A percentile compares a stretch with the other conserved stretches of the same genome.
Evolutionary conservation across 2,888 invertebrate genomes (phyloP).

Genomic region (Syrista parreyssii): DNA sequence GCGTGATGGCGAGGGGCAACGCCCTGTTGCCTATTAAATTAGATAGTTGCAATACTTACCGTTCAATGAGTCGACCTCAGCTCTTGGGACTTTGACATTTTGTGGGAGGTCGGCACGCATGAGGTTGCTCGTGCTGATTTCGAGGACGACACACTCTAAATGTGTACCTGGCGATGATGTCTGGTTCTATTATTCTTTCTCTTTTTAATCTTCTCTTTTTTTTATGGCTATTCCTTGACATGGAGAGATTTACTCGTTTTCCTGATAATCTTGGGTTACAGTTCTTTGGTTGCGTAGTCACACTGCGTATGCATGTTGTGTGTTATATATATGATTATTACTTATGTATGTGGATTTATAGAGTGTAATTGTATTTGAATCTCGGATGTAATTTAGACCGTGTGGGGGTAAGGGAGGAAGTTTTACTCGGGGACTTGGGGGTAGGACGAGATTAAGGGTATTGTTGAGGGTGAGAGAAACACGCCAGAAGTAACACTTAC

Average conservation of each 20-base stretch:
- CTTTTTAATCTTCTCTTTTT: background rate
- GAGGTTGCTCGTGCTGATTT: background rate
- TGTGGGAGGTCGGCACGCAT: background rate
- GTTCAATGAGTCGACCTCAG: background rate
- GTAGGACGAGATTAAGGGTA: background rate
- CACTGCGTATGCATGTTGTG: background rate
- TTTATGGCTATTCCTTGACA: background rate
- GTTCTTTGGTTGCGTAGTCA: background rate
- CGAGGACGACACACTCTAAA: background rate
- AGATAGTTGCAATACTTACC: slow-evolving; percentile 28
- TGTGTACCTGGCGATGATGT: background rate
- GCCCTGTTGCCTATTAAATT: slow-evolving; percentile 40
- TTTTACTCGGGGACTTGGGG: background rate
- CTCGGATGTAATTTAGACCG: background rate
- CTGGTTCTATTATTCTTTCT: background rate
- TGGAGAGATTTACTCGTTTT: background rate
- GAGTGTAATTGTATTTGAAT: background rate
- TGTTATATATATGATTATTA: background rate
- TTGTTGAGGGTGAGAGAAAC: slow-evolving; percentile 16
- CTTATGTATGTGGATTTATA: background rate
- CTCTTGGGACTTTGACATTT: background rate
- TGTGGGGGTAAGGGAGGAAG: background rate
- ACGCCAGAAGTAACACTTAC: slow-evolving; percentile 32
- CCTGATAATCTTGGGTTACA: background rate
- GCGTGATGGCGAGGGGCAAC: slow-evolving; percentile 28